Evolutionary conservation across 2,888 invertebrate species (phyloP).

Genomic region (Eustalomyia histrio): DNA sequence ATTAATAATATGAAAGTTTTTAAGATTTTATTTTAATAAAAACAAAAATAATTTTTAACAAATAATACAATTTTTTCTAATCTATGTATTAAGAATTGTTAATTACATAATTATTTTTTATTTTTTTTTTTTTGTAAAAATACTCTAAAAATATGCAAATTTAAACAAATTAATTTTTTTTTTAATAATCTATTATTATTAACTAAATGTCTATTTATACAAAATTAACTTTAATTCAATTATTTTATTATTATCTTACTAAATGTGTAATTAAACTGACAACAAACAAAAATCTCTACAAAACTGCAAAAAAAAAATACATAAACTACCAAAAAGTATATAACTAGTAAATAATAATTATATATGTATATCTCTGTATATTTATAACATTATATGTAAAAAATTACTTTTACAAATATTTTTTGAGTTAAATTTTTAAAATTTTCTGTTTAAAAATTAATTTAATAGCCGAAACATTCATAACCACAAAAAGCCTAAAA

Average conservation of each 20-base stretch:
- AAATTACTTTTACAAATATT: slow-evolving; percentile 17
- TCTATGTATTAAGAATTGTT: neutral
- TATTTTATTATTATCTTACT: slow-evolving; percentile 21
- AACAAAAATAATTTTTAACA: no score
- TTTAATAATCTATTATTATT: slow-evolving; percentile 25
- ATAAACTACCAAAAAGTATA: slow-evolving; percentile 8
- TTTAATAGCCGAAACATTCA: neutral
- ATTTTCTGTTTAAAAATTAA: neutral
- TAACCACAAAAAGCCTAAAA: neutral
- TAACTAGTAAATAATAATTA: slow-evolving; percentile 35
- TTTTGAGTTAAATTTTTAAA: slow-evolving; percentile 6
- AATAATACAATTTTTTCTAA: no score
- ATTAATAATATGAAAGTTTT: no score
- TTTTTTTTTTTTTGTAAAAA: neutral
- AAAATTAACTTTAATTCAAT: slow-evolving; percentile 19
- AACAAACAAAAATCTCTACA: neutral
- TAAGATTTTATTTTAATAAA: no score
- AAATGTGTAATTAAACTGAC: slow-evolving; percentile 40
- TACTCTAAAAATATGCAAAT: neutral
- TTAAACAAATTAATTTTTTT: slow-evolving; percentile 12
- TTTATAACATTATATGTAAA: slow-evolving; percentile 30
- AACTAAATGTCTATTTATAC: slow-evolving; percentile 55
- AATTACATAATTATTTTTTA: neutral
- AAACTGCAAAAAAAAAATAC: slow-evolving; percentile 19
- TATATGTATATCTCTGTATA: slow-evolving; percentile 56